Evolutionary conservation across 1,140 invertebrate species (phyloP), one percentile per base, ranked within the genome.

Genomic region (Coptotermes formosanus): DNA sequence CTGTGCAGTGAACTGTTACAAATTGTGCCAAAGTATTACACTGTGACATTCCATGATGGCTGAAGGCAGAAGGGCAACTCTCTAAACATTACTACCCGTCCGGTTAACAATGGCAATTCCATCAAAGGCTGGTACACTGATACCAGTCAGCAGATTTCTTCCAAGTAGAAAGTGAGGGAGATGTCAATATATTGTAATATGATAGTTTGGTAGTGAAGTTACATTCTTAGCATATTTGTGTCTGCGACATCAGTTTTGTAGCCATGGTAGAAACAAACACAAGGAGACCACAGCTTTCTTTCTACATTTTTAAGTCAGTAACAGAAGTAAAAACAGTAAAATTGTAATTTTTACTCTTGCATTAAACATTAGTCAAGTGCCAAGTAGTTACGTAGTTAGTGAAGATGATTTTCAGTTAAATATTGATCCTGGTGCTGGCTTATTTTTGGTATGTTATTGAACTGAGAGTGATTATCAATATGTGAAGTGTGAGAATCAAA

Each of bases 161-260:
- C 64, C 6, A 30, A 75, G 64, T 75, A 12, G 3, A 8, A 75
- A 12, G 25, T 14, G 25, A 75, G 64, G n/a, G 14, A 30, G 64
- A 14, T 75, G n/a, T 75, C n/a, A 75, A 25, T 75, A 25, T 75
- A 75, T 30, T 75, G 25, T 75, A 30, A 30, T 30, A n/a, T 75
- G 64, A 30, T 75, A 75, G 64, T 75, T 75, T 30, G n/a, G 64
- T 75, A 25, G 64, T n/a, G 64, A 75, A 75, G 16, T 25, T 75
- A 75, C n/a, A 75, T 30, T 30, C 64, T 75, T 75, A 75, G 64
- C 64, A 30, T 75, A 75, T 75, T 75, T 75, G n/a, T 75, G 64
- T 75, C 25, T 75, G 64, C n/a, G 64, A 30, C 25, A 30, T 25
- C 64, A 75, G 25, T 75, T 75, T 75, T 25, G 30, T 75, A 75